phyloP scores from a whole-genome alignment of 2,113 vertebrate species.

The Myrmophylax atrothorax region DNA sequence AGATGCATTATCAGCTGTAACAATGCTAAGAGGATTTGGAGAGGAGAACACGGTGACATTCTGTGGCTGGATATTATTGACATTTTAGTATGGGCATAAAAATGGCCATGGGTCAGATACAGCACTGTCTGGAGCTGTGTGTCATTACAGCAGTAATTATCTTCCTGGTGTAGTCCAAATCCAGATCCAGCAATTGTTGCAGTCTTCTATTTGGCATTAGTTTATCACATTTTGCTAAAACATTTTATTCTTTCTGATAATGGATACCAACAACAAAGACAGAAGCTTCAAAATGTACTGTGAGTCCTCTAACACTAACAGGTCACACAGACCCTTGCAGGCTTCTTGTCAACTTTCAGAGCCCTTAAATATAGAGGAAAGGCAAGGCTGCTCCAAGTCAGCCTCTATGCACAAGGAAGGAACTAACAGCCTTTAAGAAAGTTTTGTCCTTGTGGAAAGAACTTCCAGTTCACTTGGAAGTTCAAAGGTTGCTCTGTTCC shows the following conservation, averaged over 20 bases:
- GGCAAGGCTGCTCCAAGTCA: background rate
- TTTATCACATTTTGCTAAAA: background rate
- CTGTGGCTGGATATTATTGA: background rate
- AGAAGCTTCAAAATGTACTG: background rate
- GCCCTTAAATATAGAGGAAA: slow-evolving; percentile 17
- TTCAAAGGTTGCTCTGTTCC: background rate
- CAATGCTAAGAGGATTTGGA: background rate
- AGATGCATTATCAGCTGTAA: background rate
- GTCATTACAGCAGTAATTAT: slow-evolving; percentile 1
- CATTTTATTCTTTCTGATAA: background rate
- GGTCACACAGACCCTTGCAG: background rate
- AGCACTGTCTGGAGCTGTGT: background rate
- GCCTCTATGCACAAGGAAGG: slow-evolving; percentile 5
- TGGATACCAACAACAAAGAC: background rate
- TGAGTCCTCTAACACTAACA: slow-evolving; percentile 6
- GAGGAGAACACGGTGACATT: background rate
- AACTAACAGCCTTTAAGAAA: background rate
- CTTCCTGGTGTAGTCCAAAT: background rate
- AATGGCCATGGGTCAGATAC: background rate
- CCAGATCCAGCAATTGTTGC: background rate
- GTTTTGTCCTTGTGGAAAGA: background rate
- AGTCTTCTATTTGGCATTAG: background rate
- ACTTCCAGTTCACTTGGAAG: slow-evolving; percentile 33
- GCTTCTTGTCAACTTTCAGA: slow-evolving; percentile 33
- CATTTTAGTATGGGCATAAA: background rate